phyloP scores from a whole-genome alignment of 2,797 vertebrate genomes.

The Kryptopterus vitreolus region DNA sequence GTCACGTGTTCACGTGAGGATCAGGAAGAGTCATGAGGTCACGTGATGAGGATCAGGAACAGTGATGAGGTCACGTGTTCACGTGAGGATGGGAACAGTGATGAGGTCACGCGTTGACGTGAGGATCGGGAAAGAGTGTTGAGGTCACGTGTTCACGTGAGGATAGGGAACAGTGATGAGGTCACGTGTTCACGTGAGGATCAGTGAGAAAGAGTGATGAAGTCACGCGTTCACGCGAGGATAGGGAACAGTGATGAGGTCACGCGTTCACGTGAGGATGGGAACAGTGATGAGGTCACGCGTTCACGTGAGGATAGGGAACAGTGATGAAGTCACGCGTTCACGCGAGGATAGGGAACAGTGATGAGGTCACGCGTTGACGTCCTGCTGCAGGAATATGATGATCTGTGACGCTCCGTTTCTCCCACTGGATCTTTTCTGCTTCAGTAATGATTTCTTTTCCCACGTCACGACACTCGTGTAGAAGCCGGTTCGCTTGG shows the following conservation, averaged over 20 bases:
- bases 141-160: not conserved
- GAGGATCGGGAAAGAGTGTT: conserved; percentile 13
- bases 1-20: not conserved
- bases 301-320: conserved; percentile 6
- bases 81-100: conserved; percentile 5
- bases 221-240: not conserved
- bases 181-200: not conserved
- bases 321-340: not conserved
- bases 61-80: not conserved
- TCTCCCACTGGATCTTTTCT: not conserved
- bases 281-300: not conserved
- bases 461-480: too few species aligned
- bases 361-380: not conserved
- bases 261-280: not conserved
- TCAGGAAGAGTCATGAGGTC: conserved; percentile 3
- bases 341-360: conserved; percentile 16
- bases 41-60: conserved; percentile 1
- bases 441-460: not conserved
- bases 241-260: conserved; percentile 11
- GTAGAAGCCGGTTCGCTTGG: too few species aligned
- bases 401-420: too few species aligned
- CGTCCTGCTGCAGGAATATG: not conserved
- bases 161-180: conserved; percentile 5
- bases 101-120: not conserved
- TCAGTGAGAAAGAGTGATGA: conserved; percentile 2